These are phyloP conservation scores for Acestrorhynchus altus DNA, from an alignment of 2,797 vertebrate genomes.

Conservation along the genomic window DNA sequence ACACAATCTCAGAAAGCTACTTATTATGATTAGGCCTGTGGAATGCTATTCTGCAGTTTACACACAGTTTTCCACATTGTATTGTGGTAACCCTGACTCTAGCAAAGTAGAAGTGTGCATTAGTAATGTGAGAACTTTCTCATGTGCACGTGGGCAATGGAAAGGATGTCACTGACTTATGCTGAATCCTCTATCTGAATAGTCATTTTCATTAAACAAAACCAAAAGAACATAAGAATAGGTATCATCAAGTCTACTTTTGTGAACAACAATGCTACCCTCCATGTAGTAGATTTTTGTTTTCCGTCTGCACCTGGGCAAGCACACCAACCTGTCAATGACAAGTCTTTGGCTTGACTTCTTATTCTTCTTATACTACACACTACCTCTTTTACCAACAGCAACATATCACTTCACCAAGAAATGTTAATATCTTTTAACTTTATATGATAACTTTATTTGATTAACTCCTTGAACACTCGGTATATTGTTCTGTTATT, in stretches of 20 bases:
- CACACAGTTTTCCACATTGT: slow-evolving; percentile 61
- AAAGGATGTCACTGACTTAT: neutral
- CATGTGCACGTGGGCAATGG: slow-evolving; percentile 6
- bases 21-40: slow-evolving; percentile 77
- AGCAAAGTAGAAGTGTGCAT: slow-evolving; percentile 61
- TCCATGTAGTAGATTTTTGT: no score
- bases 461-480: no score
- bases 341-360: no score
- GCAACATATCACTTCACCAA: no score
- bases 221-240: neutral
- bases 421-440: no score
- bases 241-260: neutral
- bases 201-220: slow-evolving; percentile 19
- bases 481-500: no score
- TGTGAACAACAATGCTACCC: no score
- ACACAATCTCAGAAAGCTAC: slow-evolving; percentile 81
- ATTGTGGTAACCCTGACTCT: slow-evolving; percentile 41
- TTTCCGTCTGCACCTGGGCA: no score
- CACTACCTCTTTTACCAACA: no score
- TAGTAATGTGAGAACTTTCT: slow-evolving; percentile 49
- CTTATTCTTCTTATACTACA: no score
- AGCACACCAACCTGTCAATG: no score
- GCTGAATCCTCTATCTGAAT: neutral
- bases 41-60: slow-evolving; percentile 61
- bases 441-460: no score